Conservation (phyloP, 1,140 invertebrate species). For the Arion vulgaris region DNA sequence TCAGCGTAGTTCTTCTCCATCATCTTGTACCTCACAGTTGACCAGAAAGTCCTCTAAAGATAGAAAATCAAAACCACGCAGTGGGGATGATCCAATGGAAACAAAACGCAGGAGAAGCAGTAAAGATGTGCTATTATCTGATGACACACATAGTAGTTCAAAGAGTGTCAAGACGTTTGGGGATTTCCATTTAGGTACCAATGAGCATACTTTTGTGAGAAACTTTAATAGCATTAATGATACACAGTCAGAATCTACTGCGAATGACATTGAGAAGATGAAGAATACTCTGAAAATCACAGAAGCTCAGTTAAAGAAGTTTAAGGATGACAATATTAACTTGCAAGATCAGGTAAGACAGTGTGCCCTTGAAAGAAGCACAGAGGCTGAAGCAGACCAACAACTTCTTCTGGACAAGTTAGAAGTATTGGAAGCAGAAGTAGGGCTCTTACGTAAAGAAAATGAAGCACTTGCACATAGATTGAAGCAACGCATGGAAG, state of each 20-base stretch:
- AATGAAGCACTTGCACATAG: constrained; percentile 39
- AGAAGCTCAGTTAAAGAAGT: not conserved
- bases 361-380: constrained; percentile 16
- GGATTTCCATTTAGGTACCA: not conserved
- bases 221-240: constrained; percentile 20
- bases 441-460: constrained; percentile 43
- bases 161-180: not conserved
- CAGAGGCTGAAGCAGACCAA: constrained; percentile 32
- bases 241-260: not conserved
- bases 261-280: not conserved
- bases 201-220: not conserved
- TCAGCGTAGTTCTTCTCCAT: not conserved
- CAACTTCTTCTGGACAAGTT: constrained; percentile 35
- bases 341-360: constrained; percentile 20
- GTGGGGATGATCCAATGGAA: constrained; percentile 22
- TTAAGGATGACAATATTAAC: constrained; percentile 18
- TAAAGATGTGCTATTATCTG: not conserved
- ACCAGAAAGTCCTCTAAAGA: constrained; percentile 28
- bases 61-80: constrained; percentile 31
- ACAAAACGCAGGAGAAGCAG: constrained; percentile 27
- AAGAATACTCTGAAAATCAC: not conserved
- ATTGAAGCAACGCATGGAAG: constrained; percentile 36
- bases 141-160: not conserved
- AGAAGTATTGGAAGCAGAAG: constrained; percentile 27
- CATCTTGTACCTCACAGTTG: not conserved